These are phyloP conservation scores for Eudemis profundana DNA, from an alignment of 2,888 invertebrate genomes.

Conservation along the genomic window DNA sequence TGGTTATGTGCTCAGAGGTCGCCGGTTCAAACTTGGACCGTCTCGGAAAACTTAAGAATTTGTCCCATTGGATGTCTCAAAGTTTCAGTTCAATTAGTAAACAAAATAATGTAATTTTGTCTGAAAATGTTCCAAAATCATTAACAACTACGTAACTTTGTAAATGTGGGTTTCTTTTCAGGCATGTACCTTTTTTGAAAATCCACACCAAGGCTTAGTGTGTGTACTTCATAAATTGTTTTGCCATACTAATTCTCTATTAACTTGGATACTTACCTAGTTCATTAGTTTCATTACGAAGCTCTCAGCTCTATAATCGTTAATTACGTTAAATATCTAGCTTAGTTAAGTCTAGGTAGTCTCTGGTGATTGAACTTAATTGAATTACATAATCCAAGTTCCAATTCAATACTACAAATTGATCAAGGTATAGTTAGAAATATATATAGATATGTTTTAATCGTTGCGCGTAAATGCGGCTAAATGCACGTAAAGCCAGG, in stretches of 20 bases:
- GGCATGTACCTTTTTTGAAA: no score
- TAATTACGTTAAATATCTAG: not conserved
- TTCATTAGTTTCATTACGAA: not conserved
- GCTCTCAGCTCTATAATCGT: not conserved
- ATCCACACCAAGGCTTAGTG: not conserved
- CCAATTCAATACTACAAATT: not conserved
- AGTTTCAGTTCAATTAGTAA: not conserved
- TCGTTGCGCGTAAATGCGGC: not conserved
- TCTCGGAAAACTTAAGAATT: slow-evolving; percentile 5
- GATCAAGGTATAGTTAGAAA: no score
- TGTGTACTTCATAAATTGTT: not conserved
- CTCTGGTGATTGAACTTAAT: not conserved
- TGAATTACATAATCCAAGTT: not conserved
- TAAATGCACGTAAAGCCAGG: not conserved
- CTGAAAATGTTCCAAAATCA: no score
- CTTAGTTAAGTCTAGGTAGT: not conserved
- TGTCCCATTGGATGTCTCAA: not conserved
- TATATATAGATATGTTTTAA: no score
- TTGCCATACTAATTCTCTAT: not conserved
- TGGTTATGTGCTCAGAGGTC: slow-evolving; percentile 19
- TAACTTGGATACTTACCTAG: not conserved
- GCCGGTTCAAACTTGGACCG: slow-evolving; percentile 3
- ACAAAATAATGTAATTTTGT: not conserved
- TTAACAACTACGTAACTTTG: no score
- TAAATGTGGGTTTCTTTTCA: no score